phyloP scores from a whole-genome alignment of 35 echinoderm and acorn worm genomes.

The Ophioderma brevispina region DNA sequence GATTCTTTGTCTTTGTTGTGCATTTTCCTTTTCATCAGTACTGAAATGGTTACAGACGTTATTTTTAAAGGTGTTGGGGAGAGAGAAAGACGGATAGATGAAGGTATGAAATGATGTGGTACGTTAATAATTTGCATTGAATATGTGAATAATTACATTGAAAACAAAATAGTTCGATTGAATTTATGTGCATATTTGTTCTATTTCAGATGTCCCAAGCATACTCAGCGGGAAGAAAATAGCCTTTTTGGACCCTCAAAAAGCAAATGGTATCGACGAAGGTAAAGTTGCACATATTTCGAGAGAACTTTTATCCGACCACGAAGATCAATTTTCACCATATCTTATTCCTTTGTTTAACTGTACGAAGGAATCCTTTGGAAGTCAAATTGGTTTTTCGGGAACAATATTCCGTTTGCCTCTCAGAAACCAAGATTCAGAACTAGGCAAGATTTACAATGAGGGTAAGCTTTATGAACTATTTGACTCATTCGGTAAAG shows the following conservation, averaged over 20 bases:
- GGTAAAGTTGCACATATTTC: background rate
- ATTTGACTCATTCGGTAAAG: constrained; percentile 51
- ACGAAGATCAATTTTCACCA: background rate
- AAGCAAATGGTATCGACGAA: background rate
- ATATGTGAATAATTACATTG: too few relatives aligned
- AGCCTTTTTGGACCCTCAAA: background rate
- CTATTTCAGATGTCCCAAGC: background rate
- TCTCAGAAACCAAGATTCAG: constrained; percentile 27
- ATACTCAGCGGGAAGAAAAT: background rate
- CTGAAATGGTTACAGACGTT: too few relatives aligned
- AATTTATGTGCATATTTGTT: too few relatives aligned
- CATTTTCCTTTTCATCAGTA: too few relatives aligned
- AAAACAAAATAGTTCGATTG: too few relatives aligned
- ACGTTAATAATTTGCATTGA: too few relatives aligned
- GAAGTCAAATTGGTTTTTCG: background rate
- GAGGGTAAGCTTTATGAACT: constrained; percentile 23
- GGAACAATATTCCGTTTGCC: constrained; percentile 86
- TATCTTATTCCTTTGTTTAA: background rate
- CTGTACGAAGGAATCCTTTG: background rate
- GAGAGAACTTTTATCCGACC: background rate
- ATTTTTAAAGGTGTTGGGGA: too few relatives aligned
- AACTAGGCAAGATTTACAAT: constrained; percentile 32
- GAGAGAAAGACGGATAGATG: too few relatives aligned
- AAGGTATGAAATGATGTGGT: too few relatives aligned
- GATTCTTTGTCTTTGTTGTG: too few relatives aligned